Evolutionary conservation across 2,113 vertebrate species (phyloP), one percentile per base, ranked within the genome.

Genomic region (Charina bottae): DNA sequence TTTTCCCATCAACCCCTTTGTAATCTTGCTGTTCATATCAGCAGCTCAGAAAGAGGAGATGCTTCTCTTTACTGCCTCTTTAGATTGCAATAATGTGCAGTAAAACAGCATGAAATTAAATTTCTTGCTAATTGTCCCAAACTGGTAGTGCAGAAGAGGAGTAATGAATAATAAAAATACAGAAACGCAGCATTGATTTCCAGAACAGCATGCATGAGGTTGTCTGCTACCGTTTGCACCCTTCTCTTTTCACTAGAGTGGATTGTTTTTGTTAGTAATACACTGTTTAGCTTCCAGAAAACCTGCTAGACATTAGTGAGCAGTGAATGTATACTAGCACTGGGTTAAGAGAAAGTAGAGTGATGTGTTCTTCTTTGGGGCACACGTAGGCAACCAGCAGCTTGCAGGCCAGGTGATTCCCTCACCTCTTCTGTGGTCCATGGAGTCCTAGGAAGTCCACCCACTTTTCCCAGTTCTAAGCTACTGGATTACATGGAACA

Each of bases 111-210:
- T 92, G 89, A 89, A 26, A 92, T 92, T 91, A 91, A 86, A 86
- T 89, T 89, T 89, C 60, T 53, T 92, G 85, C 91, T 91, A 92
- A 91, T 62, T 55, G 53, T 42, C 87, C 37, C 89, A 60, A 59
- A 91, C 88, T 12, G 64, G 68, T 54, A 93, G 33, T 93, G 92
- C 1, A 93, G 19, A 93, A 59, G 53, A 87, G 0, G 68, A 8
- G 68, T 90, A 87, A 88, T 94, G 37, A 89, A 37, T 49, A 92
- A 49, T 89, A 86, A 93, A 93, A 93, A 94, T 11, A 46, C 17
- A 49, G 28, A 92, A 89, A 92, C n/a, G n/a, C 13, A 49, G 15
- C n/a, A 64, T 46, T 89, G 58, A 83, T 84, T 49, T 62, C 55
- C 78, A 19, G n/a, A n/a, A 13, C 87, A 89, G 87, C 56, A 54